Conservation (phyloP, 2,888 invertebrate species). For the Eristalinus sepulchralis region DNA sequence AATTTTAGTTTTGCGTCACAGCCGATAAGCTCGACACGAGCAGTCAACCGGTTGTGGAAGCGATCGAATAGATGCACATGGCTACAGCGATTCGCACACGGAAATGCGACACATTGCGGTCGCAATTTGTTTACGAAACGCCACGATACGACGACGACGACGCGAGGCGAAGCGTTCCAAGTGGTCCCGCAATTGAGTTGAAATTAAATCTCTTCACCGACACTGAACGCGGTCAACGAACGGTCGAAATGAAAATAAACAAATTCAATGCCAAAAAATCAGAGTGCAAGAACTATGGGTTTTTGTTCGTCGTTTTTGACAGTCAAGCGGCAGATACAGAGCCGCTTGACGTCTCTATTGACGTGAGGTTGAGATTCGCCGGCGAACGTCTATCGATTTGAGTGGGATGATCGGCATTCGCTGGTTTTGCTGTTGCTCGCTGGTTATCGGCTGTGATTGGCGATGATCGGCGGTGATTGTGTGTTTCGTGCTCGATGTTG, state of each 20-base stretch:
- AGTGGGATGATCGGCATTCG: background rate
- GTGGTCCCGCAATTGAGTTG: background rate
- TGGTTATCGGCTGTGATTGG: too few species aligned
- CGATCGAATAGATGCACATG: background rate
- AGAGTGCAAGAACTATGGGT: conserved; percentile 15
- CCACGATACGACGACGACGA: background rate
- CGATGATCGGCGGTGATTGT: too few species aligned
- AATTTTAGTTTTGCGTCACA: conserved; percentile 29
- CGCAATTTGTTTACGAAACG: background rate
- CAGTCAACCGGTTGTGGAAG: background rate
- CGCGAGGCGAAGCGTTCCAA: background rate
- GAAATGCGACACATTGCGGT: conserved; percentile 3
- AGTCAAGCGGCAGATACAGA: background rate
- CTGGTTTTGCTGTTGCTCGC: too few species aligned
- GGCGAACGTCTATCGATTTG: background rate
- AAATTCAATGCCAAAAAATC: conserved; percentile 27
- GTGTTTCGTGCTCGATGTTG: too few species aligned
- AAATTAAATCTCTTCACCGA: conserved; percentile 1
- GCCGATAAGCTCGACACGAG: conserved; percentile 22
- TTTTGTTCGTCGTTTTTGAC: conserved; percentile 4
- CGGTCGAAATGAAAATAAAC: conserved; percentile 10
- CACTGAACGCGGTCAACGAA: conserved; percentile 20
- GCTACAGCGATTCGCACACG: background rate
- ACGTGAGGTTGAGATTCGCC: background rate
- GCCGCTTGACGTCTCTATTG: background rate